Evolutionary conservation across 2,888 invertebrate genomes (phyloP), one percentile per base, ranked within the genome.

Genomic region (Candidula unifasciata): DNA sequence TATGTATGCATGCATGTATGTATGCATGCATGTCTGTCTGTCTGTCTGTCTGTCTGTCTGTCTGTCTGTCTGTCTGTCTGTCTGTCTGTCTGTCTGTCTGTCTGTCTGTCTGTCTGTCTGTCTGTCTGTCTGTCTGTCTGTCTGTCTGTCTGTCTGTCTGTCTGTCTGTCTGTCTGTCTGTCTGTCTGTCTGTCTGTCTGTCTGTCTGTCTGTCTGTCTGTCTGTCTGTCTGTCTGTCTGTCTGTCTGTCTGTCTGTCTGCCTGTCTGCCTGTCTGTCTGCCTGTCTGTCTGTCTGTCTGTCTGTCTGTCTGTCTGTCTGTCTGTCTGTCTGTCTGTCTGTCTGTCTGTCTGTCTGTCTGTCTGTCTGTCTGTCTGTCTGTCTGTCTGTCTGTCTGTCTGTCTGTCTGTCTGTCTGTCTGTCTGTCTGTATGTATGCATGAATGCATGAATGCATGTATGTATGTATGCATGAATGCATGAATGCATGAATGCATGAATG

Each of bases 201-300:
- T 76, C 76, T 52, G 52, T 76, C 76, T 52, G 52, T 76, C 76
- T 52, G 76, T 76, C 76, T 52, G 54, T 76, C 76, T 76, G 54
- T 52, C 76, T 52, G 76, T 52, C 76, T 52, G 52, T 76, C 76
- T 52, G 52, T 52, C 76, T 76, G 52, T 76, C 52, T 76, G 52
- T 52, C 76, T 76, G n/a, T 52, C 76, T 76, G 54, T 76, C 52
- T 76, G n/a, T 52, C 76, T 76, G 54, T 76, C 76, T 76, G 76
- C 52, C 52, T 76, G 52, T 76, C 76, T 52, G 76, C 52, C 54
- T 76, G 10, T 76, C 76, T 76, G 74, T 74, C 74, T 74, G 74
- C 44, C 74, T 74, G 74, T 74, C 74, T 76, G 76, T 76, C 52
- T 76, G 52, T 76, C 76, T 52, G 76, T 76, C 54, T 76, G 10